Evolutionary conservation across 2,888 invertebrate species (phyloP).

Genomic region (Drosophila kuntzei): DNA sequence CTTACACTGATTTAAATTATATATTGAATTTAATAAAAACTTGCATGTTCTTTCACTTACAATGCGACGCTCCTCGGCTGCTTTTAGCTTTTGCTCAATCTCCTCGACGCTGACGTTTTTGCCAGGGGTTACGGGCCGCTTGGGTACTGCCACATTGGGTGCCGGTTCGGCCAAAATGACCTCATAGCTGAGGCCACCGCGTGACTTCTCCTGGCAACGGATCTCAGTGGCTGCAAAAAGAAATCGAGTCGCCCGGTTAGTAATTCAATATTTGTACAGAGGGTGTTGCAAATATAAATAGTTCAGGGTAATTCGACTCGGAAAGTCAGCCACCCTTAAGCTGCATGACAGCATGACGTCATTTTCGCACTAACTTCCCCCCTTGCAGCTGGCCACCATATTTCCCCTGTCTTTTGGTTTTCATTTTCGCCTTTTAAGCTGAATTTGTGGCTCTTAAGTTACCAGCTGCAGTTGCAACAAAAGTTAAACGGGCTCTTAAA

Average conservation of each 20-base stretch:
- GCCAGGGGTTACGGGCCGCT: conserved; percentile 88
- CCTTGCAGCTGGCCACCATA: not conserved
- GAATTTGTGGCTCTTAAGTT: conserved; percentile 6
- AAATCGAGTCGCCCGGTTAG: conserved; percentile 24
- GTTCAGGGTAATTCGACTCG: conserved; percentile 33
- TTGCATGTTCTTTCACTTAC: conserved; percentile 86
- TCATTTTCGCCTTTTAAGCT: not conserved
- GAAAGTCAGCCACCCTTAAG: conserved; percentile 42
- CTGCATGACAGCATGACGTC: conserved; percentile 36
- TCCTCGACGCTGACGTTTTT: conserved; percentile 93
- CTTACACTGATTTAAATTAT: too few species aligned
- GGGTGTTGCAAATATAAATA: conserved; percentile 31
- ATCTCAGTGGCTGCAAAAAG: conserved; percentile 91
- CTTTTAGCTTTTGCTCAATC: conserved; percentile 96
- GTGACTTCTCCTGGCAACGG: conserved; percentile 96
- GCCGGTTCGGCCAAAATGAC: conserved; percentile 94
- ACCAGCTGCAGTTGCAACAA: conserved; percentile 11
- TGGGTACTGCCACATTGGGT: conserved; percentile 88
- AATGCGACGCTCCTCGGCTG: conserved; percentile 96
- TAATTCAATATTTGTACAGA: conserved; percentile 62
- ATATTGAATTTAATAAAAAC: too few species aligned
- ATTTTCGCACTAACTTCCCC: conserved; percentile 15
- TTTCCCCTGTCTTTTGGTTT: not conserved
- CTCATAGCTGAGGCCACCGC: conserved; percentile 96
- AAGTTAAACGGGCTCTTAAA: conserved; percentile 21